Evolutionary conservation across 2,797 vertebrate genomes (phyloP), one percentile per base, ranked within the genome.

Genomic region (Acanthurus tractus): DNA sequence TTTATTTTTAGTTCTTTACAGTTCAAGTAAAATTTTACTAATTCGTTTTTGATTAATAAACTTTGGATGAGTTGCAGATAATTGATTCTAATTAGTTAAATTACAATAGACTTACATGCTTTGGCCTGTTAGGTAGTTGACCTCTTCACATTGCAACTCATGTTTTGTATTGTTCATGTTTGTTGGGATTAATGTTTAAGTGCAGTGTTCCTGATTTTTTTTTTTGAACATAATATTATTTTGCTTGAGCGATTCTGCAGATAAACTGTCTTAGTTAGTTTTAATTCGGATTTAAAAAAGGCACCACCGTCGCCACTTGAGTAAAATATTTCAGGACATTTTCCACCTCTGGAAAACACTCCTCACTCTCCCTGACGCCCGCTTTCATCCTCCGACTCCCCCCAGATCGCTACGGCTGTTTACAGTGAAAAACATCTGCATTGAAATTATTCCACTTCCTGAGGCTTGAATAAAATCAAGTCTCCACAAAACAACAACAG

Each of bases 391-490:
- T 53, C 62, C 6, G 63, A 76, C 86, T 81, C 74, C 82, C 79
- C 83, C 83, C 87, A 83, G 69, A 91, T 92, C 57, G 67, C 88
- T 80, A 77, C 63, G 86, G 89, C 93, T 95, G 94, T 94, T 95
- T 92, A 94, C 93, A 93, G 94, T 95, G 93, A 95, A 93, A 95
- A 95, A 95, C 94, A 95, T 95, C 95, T 95, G 95, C 94, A 95
- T 94, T 95, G 93, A 94, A 95, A 95, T 93, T 92, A 96, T 95
- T 95, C 93, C 86, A 90, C 93, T 95, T 96, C 94, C 94, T 86
- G 92, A 80, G 94, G 94, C 93, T 90, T 95, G 93, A 95, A 95
- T 93, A 93, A 94, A 95, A 93, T 93, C 94, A 91, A 89, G 93
- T 89, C 89, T 91, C 87, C 81, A 81, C 93, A 94, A 94, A 95